Conservation (phyloP, 2,113 vertebrate species). For the Otis tarda region DNA sequence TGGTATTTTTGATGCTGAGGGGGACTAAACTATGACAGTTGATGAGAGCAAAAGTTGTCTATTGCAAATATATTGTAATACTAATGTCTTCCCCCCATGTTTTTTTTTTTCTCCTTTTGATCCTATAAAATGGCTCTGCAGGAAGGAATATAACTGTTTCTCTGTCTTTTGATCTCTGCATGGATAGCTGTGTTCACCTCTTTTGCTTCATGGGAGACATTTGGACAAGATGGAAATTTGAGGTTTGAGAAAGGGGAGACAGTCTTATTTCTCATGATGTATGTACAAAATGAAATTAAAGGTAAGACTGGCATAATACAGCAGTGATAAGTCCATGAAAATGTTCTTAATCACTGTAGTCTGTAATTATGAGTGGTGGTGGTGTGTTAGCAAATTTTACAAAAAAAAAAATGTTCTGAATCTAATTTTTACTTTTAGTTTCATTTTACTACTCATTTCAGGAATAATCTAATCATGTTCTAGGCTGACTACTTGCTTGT, state of each 20-base stretch:
- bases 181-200: neutral
- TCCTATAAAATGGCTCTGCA: neutral
- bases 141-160: neutral
- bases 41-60: too few relatives aligned
- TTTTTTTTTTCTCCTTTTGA: neutral
- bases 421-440: neutral
- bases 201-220: neutral
- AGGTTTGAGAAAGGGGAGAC: neutral
- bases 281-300: neutral
- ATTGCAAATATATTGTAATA: too few relatives aligned
- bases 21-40: too few relatives aligned
- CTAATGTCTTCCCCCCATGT: fast-evolving
- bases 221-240: neutral
- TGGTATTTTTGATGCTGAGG: too few relatives aligned
- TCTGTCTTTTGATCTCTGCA: neutral
- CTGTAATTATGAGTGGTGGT: neutral
- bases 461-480: neutral
- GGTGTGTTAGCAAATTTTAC: neutral
- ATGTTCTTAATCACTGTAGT: neutral
- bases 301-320: neutral
- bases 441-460: neutral
- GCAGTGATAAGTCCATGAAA: neutral
- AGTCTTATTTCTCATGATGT: neutral
- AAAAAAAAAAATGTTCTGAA: neutral
- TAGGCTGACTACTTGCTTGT: neutral